Conservation (phyloP, 2,113 vertebrate genomes). For the Callionymus lyra region DNA sequence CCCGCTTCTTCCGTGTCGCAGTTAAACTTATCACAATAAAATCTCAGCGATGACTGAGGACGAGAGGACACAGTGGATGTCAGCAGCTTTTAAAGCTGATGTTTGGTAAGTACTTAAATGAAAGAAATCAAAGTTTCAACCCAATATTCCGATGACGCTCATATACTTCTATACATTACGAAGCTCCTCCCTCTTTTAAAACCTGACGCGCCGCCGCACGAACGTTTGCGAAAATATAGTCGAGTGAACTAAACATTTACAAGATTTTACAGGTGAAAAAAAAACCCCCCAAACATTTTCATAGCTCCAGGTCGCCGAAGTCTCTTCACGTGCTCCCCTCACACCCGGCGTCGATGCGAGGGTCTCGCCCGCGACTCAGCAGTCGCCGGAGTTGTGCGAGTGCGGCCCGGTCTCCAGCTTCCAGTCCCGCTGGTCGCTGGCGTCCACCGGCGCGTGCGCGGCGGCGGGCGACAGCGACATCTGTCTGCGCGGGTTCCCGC, state of each 20-base stretch:
- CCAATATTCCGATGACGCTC: too few species aligned
- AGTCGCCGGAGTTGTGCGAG: constrained; percentile 59
- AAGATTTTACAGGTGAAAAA: constrained; percentile 59
- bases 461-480: constrained; percentile 75
- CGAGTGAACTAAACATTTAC: constrained; percentile 63
- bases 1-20: too few species aligned
- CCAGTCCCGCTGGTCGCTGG: constrained; percentile 85
- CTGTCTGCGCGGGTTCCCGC: constrained; percentile 84
- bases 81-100: too few species aligned
- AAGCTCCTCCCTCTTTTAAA: too few species aligned
- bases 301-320: constrained; percentile 41
- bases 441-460: constrained; percentile 82
- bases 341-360: constrained; percentile 1
- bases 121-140: too few species aligned
- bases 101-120: too few species aligned
- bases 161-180: too few species aligned
- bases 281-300: constrained; percentile 45
- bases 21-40: too few species aligned
- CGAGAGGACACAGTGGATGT: too few species aligned
- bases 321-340: constrained; percentile 66
- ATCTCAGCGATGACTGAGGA: too few species aligned
- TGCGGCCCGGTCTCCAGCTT: constrained; percentile 65
- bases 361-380: constrained; percentile 21
- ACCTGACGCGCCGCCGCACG: constrained; percentile 18
- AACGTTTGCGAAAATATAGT: constrained; percentile 56